These are phyloP conservation scores for Sisyra terminalis DNA, from an alignment of 2,888 invertebrate genomes.

Conservation along the genomic window DNA sequence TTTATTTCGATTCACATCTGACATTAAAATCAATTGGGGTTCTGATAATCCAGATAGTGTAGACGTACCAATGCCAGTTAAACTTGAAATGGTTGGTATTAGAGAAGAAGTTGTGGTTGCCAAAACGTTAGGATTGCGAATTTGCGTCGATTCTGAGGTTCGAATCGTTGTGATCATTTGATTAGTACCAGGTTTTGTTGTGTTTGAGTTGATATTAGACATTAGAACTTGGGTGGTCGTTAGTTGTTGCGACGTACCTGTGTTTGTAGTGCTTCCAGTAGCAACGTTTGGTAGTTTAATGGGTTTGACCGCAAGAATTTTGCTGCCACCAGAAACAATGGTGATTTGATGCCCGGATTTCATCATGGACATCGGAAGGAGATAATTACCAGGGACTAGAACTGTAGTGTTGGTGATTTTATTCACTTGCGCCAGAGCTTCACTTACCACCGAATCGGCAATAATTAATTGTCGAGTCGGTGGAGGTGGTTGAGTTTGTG, in stretches of 20 bases:
- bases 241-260: conserved; percentile 14
- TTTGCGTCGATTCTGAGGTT: background rate
- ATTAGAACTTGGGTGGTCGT: conserved; percentile 13
- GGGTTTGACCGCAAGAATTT: conserved; percentile 21
- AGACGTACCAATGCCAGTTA: background rate
- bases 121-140: background rate
- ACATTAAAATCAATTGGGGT: too few species aligned
- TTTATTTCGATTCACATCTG: too few species aligned
- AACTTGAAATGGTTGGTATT: background rate
- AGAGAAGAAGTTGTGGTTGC: background rate
- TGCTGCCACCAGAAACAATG: conserved; percentile 52
- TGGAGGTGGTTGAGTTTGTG: conserved; percentile 13
- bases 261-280: conserved; percentile 16
- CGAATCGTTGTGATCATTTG: too few species aligned
- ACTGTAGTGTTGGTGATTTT: conserved; percentile 46
- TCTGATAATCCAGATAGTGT: too few species aligned
- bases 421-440: conserved; percentile 42
- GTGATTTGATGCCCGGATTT: conserved; percentile 57
- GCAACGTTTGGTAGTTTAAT: conserved; percentile 21
- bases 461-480: conserved; percentile 40
- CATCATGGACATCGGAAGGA: conserved; percentile 52
- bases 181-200: background rate
- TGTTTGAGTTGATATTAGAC: conserved; percentile 8
- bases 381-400: conserved; percentile 54
- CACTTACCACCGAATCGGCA: conserved; percentile 38